phyloP scores from a whole-genome alignment of 2,113 vertebrate species.

The zebrafish (Danio rerio) region DNA sequence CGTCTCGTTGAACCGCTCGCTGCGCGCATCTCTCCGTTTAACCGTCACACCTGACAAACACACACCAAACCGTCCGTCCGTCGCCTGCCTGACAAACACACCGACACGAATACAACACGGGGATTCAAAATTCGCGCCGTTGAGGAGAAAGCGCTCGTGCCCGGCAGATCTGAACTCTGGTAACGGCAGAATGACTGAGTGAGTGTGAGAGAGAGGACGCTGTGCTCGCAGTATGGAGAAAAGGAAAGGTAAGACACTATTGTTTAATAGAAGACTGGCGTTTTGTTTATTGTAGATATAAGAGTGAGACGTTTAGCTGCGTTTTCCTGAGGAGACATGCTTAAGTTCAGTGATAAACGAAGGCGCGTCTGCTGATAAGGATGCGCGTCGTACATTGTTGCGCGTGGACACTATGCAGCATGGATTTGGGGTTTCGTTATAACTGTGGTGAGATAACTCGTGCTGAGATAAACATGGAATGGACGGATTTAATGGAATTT shows the following conservation, averaged over 20 bases:
- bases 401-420: background rate
- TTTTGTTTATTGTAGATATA: background rate
- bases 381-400: background rate
- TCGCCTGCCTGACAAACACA: background rate
- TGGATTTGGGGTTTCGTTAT: background rate
- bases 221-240: slow-evolving; percentile 59
- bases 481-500: background rate
- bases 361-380: background rate
- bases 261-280: background rate
- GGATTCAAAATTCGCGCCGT: slow-evolving; percentile 32
- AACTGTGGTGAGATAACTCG: background rate
- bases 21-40: slow-evolving; percentile 4
- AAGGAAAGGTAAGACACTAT: slow-evolving; percentile 62
- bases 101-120: background rate
- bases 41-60: background rate
- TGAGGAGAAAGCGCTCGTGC: slow-evolving; percentile 29
- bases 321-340: background rate
- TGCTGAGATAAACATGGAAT: background rate
- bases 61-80: too few species aligned
- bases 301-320: background rate
- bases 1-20: slow-evolving; percentile 3
- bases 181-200: slow-evolving; percentile 46
- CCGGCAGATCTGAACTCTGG: background rate
- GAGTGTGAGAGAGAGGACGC: slow-evolving; percentile 43
- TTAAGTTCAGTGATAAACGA: slow-evolving; percentile 1